phyloP scores from a whole-genome alignment of 2,888 invertebrate genomes.

The Drosophila siamana region DNA sequence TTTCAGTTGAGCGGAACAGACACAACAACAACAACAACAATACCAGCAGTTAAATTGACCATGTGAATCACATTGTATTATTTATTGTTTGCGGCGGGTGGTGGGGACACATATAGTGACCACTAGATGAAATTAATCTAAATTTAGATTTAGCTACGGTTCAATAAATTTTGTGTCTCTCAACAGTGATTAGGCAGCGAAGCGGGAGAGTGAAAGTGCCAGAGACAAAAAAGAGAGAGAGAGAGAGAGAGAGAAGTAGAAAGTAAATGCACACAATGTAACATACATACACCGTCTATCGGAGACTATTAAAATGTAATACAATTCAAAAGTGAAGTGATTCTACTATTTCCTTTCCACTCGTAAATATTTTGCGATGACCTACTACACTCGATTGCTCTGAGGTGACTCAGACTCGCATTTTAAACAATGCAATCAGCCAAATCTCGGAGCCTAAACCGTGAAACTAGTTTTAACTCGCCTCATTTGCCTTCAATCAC shows the following conservation, averaged over 20 bases:
- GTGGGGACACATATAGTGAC: not conserved
- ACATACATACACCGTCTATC: not conserved
- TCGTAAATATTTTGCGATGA: not conserved
- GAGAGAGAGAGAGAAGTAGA: not conserved
- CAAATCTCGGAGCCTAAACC: constrained; percentile 3
- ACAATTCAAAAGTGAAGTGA: constrained; percentile 5
- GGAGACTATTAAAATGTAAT: not conserved
- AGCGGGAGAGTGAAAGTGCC: not conserved
- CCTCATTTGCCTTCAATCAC: constrained; percentile 25
- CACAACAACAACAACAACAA: constrained; percentile 3
- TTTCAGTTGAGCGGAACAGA: constrained; percentile 7
- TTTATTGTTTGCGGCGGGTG: not conserved
- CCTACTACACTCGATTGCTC: not conserved
- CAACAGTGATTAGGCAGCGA: constrained; percentile 1
- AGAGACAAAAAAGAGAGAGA: not conserved
- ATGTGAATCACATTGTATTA: constrained; percentile 17
- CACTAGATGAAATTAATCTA: constrained; percentile 9
- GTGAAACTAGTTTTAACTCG: constrained; percentile 32
- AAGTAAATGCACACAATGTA: constrained; percentile 1
- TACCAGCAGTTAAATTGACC: not conserved
- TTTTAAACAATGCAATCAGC: constrained; percentile 9
- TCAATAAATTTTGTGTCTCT: constrained; percentile 11
- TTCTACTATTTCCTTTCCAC: not conserved
- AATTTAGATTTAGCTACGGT: constrained; percentile 20
- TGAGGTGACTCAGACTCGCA: constrained; percentile 7